Evolutionary conservation across 2,113 vertebrate genomes (phyloP).

Genomic region (Clarias gariepinus): DNA sequence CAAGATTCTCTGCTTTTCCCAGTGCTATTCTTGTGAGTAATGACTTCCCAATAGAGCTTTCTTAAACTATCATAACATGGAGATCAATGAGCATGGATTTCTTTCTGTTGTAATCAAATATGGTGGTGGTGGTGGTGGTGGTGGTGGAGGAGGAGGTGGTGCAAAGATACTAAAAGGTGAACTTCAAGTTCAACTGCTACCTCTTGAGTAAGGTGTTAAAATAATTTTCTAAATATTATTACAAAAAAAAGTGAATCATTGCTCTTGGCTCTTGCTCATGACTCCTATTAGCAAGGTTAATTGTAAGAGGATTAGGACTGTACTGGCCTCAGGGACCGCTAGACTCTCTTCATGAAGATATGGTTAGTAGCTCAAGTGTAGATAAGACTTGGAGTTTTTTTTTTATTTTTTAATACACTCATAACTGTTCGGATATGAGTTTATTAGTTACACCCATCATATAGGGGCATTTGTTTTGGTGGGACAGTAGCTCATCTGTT

Average conservation of each 20-base stretch:
- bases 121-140: neutral
- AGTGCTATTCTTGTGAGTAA: conserved; percentile 54
- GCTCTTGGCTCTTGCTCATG: conserved; percentile 38
- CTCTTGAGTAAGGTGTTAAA: conserved; percentile 53
- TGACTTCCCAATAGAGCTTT: conserved; percentile 64
- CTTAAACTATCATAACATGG: conserved; percentile 53
- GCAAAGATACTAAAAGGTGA: neutral
- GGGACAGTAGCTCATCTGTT: neutral
- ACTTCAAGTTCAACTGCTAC: conserved; percentile 45
- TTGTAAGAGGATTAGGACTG: conserved; percentile 50
- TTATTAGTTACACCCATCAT: neutral
- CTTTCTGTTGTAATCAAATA: conserved; percentile 29
- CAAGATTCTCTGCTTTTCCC: conserved; percentile 25
- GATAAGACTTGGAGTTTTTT: conserved; percentile 3
- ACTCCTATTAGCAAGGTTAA: conserved; percentile 60
- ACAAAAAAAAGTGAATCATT: conserved; percentile 48
- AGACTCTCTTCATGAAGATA: conserved; percentile 22
- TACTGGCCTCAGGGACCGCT: conserved; percentile 9
- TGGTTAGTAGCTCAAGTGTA: conserved; percentile 10
- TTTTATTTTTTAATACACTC: neutral
- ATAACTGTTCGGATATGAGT: neutral
- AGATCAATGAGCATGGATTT: conserved; percentile 43
- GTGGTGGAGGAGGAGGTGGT: neutral
- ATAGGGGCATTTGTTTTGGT: neutral
- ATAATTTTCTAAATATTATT: conserved; percentile 40